phyloP scores from a whole-genome alignment of 1,140 invertebrate genomes.

The Lerema accius region DNA sequence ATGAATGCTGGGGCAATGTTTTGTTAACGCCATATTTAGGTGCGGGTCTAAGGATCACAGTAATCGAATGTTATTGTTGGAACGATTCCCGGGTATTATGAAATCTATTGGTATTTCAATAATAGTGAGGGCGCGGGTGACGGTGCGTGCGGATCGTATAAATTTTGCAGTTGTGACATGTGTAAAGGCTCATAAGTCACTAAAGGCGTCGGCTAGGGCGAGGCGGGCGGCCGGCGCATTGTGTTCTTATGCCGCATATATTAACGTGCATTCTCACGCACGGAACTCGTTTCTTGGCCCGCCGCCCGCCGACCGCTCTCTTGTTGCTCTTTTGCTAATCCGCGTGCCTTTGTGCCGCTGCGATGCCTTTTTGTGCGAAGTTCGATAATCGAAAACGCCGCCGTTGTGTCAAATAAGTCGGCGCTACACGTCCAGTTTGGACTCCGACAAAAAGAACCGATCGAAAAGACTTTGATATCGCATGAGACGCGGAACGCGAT shows the following conservation, averaged over 20 bases:
- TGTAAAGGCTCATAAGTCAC: slow-evolving; percentile 52
- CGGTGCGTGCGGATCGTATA: slow-evolving; percentile 30
- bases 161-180: slow-evolving; percentile 47
- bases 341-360: slow-evolving; percentile 55
- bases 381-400: slow-evolving; percentile 64
- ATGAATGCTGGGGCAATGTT: slow-evolving; percentile 3
- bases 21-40: slow-evolving; percentile 26
- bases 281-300: slow-evolving; percentile 56
- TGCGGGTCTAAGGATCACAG: slow-evolving; percentile 7
- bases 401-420: slow-evolving; percentile 55
- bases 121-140: slow-evolving; percentile 20
- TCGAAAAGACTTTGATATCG: slow-evolving; percentile 20
- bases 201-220: slow-evolving; percentile 48
- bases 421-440: slow-evolving; percentile 38
- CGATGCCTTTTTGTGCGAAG: slow-evolving; percentile 58
- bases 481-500: slow-evolving; percentile 1
- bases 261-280: slow-evolving; percentile 67
- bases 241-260: slow-evolving; percentile 58
- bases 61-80: slow-evolving; percentile 8
- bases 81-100: slow-evolving; percentile 9
- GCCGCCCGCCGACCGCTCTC: slow-evolving; percentile 48
- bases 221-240: slow-evolving; percentile 45
- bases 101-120: slow-evolving; percentile 36
- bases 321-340: slow-evolving; percentile 69
- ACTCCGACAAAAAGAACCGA: slow-evolving; percentile 45